These are phyloP conservation scores for Notospermus geniculatus DNA, from an alignment of 1,140 invertebrate species.

Conservation along the genomic window DNA sequence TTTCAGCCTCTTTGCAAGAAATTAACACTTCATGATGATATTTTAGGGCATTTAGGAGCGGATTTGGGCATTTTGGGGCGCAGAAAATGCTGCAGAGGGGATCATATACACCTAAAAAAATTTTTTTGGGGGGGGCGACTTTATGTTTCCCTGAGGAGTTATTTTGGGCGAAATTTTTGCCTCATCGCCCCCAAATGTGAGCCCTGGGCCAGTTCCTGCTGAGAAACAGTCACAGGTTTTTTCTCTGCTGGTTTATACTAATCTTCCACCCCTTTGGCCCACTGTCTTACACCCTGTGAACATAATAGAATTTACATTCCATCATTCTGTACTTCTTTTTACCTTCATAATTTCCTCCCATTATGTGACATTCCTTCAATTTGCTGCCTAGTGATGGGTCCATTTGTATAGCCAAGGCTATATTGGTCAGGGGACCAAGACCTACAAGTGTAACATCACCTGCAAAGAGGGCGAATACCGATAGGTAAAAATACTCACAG, in stretches of 20 bases:
- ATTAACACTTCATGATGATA: too few species aligned
- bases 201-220: background rate
- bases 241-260: background rate
- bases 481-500: too few species aligned
- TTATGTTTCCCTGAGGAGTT: too few species aligned
- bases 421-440: slow-evolving; percentile 74
- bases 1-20: too few species aligned
- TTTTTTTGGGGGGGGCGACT: background rate
- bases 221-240: background rate
- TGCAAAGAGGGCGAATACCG: slow-evolving; percentile 21
- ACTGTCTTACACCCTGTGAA: background rate
- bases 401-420: slow-evolving; percentile 69
- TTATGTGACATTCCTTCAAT: slow-evolving; percentile 67
- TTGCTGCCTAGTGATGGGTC: slow-evolving; percentile 64
- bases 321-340: too few species aligned
- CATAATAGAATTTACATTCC: background rate
- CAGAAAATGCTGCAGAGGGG: too few species aligned
- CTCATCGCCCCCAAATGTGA: background rate
- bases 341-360: slow-evolving; percentile 70
- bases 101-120: background rate
- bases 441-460: slow-evolving; percentile 61
- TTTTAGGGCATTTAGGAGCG: too few species aligned
- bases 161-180: too few species aligned
- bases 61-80: too few species aligned
- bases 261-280: background rate